Conservation (phyloP, 2,888 invertebrate species). For the Chrysina gloriosa region DNA sequence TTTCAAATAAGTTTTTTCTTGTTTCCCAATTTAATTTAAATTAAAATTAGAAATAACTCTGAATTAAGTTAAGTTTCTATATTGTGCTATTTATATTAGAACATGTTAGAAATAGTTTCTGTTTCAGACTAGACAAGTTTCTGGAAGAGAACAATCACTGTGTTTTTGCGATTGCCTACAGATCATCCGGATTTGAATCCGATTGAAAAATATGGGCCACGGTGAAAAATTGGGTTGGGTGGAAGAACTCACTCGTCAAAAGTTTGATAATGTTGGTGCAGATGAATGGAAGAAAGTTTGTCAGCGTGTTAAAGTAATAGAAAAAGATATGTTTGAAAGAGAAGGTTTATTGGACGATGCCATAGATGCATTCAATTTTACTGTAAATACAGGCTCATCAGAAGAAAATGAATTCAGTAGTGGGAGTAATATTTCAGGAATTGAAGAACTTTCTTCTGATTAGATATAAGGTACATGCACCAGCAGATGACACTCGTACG, state of each 20-base stretch:
- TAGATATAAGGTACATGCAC: no score
- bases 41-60: neutral
- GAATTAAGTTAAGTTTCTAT: neutral
- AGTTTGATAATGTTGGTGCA: constrained; percentile 3
- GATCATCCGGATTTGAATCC: constrained; percentile 28
- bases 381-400: constrained; percentile 16
- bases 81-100: neutral
- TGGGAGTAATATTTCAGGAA: no score
- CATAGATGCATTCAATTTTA: neutral
- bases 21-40: neutral
- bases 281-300: constrained; percentile 1
- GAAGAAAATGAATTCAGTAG: constrained; percentile 10
- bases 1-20: neutral
- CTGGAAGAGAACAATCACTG: neutral
- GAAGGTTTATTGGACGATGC: neutral
- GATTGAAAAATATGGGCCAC: constrained; percentile 23
- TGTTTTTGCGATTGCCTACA: constrained; percentile 22
- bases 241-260: constrained; percentile 20
- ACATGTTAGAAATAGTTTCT: neutral
- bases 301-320: neutral
- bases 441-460: no score
- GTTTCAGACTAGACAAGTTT: constrained; percentile 26
- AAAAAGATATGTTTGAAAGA: neutral
- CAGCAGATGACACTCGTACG: no score
- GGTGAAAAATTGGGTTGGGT: no score